Base-by-base conservation (phyloP, 2,113 vertebrate species). In the Mesembrinibis cayennensis region DNA sequence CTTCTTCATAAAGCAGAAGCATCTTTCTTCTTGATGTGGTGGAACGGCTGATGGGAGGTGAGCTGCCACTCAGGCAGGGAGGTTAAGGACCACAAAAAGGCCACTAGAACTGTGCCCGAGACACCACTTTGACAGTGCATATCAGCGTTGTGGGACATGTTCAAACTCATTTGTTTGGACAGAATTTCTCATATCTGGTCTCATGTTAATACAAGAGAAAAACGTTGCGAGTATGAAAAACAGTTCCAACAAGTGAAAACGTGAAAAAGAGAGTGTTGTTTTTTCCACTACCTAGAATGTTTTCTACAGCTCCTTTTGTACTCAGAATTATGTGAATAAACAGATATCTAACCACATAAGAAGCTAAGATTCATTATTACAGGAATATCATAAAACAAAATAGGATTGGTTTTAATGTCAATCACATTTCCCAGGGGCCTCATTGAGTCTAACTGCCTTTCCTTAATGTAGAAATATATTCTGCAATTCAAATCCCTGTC, bases 401-500 rank as follows among this genome's bases (percentile, higher is more conserved):
- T 10, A 78, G 47, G 69, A 94, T 61, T 93, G 62, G 63, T 95
- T 86, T 83, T 70, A 71, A 81, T n/a, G 92, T 80, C 89, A 70
- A 4, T 91, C 91, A 86, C 42, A 83, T 93, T 74, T 93, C 93
- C 79, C 94, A 94, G 42, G 62, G 58, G 94, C 44, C 90, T 91
- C 76, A 50, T 22, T 81, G 74, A 91, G 56, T 65, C 66, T 86
- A 87, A 91, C 73, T 89, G 81, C 74, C 71, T 94, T 73, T 88
- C 59, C 50, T 90, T 95, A 87, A 94, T 9, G 42, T 4, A 67
- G 82, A 93, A 94, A 88, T 93, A 72, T 6, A 61, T 79, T 84
- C 67, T 83, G 76, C 76, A 85, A 72, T 82, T 92, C 76, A 73
- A 93, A 83, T 74, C 92, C 76, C 36, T 52, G 42, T 63, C 69